Base-by-base conservation (phyloP, 2,113 vertebrate genomes). In the Cepphus grylle region DNA sequence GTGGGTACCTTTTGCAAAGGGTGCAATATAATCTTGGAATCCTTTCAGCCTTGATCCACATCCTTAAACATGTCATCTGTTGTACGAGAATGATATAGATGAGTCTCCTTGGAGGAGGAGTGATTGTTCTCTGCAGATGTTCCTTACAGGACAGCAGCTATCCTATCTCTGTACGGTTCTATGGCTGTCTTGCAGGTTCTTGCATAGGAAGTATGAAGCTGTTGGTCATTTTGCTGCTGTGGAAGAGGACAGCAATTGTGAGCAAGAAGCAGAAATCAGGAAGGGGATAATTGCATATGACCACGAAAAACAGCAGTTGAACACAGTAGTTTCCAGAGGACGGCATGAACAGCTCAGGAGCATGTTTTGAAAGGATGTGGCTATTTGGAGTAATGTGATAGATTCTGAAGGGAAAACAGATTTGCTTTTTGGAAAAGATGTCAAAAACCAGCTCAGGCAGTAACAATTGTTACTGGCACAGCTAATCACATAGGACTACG, bases 361-460 rank as follows among this genome's bases (percentile, higher is more conserved):
- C 47, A 32, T 84, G 53, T 84, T 96, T 86, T 88, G 85, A 96
- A 94, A 84, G 52, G 87, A 96, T 95, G 90, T 87, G 78, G 88
- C 77, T 92, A 52, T 74, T 86, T 92, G 63, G 63, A 91, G 71
- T 81, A 88, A 94, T 52, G 43, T 73, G 71, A 86, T 89, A 92
- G 76, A 77, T 88, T 58, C 43, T 86, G 47, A 93, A 95, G 89
- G 56, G 76, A 93, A 94, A 93, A 40, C 38, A 86, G 47, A 50
- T 86, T 95, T 78, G 42, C 27, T 74, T 88, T 90, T 81, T 94
- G 86, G 76, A 92, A 88, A 36, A 78, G 86, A 91, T 84, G 25
- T 81, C 63, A 90, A 66, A 88, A 94, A 65, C 5, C 72, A 96
- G 45, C 47, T 66, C 50, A 73, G 79, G 47, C 40, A 83, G 25